Base-by-base conservation (phyloP, 2,888 invertebrate genomes). In the Trichacis sp. region DNA sequence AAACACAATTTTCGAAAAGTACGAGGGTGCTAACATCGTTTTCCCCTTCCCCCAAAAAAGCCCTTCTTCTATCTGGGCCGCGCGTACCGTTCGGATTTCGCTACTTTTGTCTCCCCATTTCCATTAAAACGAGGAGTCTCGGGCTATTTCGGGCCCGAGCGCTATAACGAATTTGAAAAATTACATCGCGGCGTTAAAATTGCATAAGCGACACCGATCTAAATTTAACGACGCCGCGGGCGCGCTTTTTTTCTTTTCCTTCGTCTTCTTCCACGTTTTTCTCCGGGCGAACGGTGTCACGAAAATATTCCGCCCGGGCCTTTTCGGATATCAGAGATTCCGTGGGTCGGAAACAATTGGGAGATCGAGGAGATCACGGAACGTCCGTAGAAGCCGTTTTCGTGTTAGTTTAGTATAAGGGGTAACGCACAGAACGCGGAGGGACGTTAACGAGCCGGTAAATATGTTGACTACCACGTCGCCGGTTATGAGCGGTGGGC, bases 381-480 rank as follows among this genome's bases (percentile, higher is more conserved):
- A 67, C 46, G 64, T 59, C 59, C 47, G 30, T 52, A 50, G 57
- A 2, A 5, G 2, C 50, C 60, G 54, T 54, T 61, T 57, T 60
- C 51, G 53, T 68, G 60, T 64, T 68, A 64, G 67, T 64, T 64
- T 60, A 64, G 61, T 63, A 59, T 56, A 63, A 63, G 62, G 62
- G 62, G 66, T 56, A 67, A 62, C 58, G 58, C 54, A 62, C 62
- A 64, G 59, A 64, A 60, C 62, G 64, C 62, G 53, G 53, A 64
- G 67, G 77, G 79, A 81, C 79, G 83, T 83, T 84, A 84, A 84
- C 84, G 83, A 84, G 84, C 81, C 82, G 79, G 84, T 81, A 83
- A 83, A 82, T 84, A 82, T 83, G 82, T 82, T 82, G 83, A 83
- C 83, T 81, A 79, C 81, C 78, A 80, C 80, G 62, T 68, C 60